These are phyloP conservation scores for Notothenia rossii DNA, from an alignment of 2,113 vertebrate species.

Conservation along the genomic window DNA sequence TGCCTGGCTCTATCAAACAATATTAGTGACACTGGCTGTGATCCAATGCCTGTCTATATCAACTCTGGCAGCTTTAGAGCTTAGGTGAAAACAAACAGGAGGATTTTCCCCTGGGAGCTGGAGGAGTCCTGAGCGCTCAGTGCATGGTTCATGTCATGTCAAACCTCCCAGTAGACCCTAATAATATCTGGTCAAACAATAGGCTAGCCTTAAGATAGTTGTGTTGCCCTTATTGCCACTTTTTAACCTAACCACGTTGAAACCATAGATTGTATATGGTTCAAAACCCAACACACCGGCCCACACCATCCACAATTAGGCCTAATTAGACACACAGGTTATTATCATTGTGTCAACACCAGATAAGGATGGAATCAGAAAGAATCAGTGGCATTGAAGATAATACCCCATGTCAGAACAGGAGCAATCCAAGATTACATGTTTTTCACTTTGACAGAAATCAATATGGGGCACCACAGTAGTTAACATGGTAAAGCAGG, in stretches of 20 bases:
- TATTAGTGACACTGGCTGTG: conserved; percentile 6
- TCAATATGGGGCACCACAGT: neutral
- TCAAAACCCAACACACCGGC: neutral
- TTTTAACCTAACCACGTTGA: neutral
- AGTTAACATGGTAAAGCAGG: too few relatives aligned
- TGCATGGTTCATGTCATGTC: neutral
- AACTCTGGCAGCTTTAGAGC: conserved; percentile 61
- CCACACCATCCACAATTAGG: conserved; percentile 4
- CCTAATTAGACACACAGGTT: conserved; percentile 32
- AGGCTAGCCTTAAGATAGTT: neutral
- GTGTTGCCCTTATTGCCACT: neutral
- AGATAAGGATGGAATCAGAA: conserved; percentile 37
- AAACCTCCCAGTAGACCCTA: neutral
- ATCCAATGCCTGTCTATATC: conserved; percentile 28
- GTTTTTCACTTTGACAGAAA: neutral
- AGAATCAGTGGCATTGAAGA: neutral
- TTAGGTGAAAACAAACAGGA: conserved; percentile 59
- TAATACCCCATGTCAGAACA: neutral
- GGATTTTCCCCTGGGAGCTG: conserved; percentile 48
- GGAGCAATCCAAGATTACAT: neutral
- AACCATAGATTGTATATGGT: too few relatives aligned
- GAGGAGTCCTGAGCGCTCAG: conserved; percentile 19
- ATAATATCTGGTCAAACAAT: conserved; percentile 35
- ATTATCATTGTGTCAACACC: conserved; percentile 40
- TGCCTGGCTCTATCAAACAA: conserved; percentile 26